Evolutionary conservation across 2,113 vertebrate species (phyloP).

Genomic region (Rhagologus leucostigma): DNA sequence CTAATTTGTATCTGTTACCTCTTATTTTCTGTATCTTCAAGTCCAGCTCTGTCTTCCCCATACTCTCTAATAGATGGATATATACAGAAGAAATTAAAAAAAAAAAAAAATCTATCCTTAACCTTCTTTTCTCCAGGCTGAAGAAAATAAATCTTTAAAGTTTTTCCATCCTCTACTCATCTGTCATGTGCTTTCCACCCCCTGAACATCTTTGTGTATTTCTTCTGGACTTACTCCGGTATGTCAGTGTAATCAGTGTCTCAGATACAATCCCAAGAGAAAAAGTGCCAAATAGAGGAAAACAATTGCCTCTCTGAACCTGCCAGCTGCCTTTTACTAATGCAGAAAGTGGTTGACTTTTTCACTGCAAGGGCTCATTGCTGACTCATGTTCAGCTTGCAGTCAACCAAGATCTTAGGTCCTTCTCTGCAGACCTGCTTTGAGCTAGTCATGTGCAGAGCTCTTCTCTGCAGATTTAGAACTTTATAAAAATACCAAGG

Average conservation of each 20-base stretch:
- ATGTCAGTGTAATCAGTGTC: neutral
- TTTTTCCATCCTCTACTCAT: neutral
- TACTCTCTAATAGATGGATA: neutral
- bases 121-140: neutral
- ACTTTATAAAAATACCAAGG: neutral
- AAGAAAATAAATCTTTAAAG: neutral
- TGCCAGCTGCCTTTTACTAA: neutral
- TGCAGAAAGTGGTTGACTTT: neutral
- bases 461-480: neutral
- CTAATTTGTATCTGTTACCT: neutral
- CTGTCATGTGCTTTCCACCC: neutral
- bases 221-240: neutral
- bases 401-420: neutral
- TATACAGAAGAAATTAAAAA: too few relatives aligned
- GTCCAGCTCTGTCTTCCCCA: neutral
- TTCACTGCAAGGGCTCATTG: neutral
- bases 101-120: neutral
- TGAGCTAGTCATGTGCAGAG: neutral
- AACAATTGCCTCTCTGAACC: neutral
- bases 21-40: neutral
- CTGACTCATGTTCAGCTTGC: neutral
- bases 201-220: neutral
- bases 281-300: neutral
- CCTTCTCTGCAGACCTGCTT: neutral
- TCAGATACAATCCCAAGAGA: neutral